A percentile compares a stretch with the other conserved stretches of the same genome.
These are phyloP conservation scores for Chiroxiphia lanceolata DNA, from an alignment of 2,797 vertebrate genomes.

Conservation along the genomic window DNA sequence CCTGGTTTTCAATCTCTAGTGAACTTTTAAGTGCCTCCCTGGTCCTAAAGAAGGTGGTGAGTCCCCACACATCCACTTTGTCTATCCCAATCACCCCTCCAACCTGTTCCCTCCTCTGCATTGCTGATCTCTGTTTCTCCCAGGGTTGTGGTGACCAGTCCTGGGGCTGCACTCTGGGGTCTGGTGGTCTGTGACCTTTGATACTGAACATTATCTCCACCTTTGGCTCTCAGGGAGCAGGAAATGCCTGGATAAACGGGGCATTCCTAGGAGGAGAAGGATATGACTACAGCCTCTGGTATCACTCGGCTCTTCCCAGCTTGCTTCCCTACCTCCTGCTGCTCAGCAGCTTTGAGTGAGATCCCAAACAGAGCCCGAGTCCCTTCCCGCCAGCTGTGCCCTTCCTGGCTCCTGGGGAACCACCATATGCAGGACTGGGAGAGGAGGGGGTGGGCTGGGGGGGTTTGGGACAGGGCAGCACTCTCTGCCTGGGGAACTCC, in stretches of 20 bases:
- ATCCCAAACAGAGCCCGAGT: not conserved
- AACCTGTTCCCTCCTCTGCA: not conserved
- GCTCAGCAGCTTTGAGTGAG: not conserved
- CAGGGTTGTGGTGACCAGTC: not conserved
- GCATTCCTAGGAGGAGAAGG: not conserved
- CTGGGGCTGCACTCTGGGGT: not conserved
- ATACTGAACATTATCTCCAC: rapidly evolving
- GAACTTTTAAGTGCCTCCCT: not conserved
- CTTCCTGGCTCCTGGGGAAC: not conserved
- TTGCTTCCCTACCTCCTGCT: not conserved
- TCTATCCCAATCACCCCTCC: not conserved
- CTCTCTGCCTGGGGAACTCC: rapidly evolving
- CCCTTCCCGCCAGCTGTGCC: not conserved
- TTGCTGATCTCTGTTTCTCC: rapidly evolving
- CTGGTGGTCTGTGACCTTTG: not conserved
- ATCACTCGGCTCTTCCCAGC: not conserved
- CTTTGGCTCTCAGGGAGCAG: not conserved
- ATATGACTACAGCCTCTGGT: not conserved
- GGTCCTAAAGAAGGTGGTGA: not conserved
- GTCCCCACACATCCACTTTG: not conserved
- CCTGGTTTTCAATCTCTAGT: not conserved
- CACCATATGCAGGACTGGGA: not conserved
- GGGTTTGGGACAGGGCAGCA: not conserved
- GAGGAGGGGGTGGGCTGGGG: not conserved
- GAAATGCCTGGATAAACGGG: not conserved